Evolutionary conservation across 2,888 invertebrate species (phyloP).

Genomic region (Drosophila ustulata): DNA sequence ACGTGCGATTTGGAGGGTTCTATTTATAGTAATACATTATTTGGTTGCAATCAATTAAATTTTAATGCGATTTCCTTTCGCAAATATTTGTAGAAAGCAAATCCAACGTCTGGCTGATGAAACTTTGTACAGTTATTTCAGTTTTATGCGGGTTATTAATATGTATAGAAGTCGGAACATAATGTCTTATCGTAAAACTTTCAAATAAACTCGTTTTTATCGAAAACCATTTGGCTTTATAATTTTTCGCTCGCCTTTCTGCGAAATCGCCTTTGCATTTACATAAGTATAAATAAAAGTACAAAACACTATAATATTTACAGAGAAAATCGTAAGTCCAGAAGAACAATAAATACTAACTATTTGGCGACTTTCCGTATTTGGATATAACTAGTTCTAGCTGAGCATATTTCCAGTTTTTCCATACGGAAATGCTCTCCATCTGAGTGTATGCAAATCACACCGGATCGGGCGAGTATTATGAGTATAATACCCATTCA

Average conservation of each 20-base stretch:
- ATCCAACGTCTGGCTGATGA: neutral
- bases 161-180: constrained; percentile 12
- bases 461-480: neutral
- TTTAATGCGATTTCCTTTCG: neutral
- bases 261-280: neutral
- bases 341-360: too few species aligned
- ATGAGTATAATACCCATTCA: constrained; percentile 5
- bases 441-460: neutral
- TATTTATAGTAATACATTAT: neutral
- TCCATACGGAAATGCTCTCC: neutral
- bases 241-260: neutral
- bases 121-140: constrained; percentile 9
- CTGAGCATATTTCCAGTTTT: neutral
- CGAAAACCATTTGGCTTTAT: constrained; percentile 1
- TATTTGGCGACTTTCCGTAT: neutral
- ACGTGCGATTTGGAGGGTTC: neutral
- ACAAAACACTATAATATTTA: neutral
- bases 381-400: neutral
- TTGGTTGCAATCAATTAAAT: neutral
- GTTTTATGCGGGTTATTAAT: constrained; percentile 17
- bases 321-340: neutral
- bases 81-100: constrained; percentile 3
- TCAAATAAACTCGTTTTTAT: constrained; percentile 17
- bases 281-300: neutral
- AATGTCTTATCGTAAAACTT: constrained; percentile 19